Conservation (phyloP, 2,888 invertebrate species). For the Erebia epiphron region DNA sequence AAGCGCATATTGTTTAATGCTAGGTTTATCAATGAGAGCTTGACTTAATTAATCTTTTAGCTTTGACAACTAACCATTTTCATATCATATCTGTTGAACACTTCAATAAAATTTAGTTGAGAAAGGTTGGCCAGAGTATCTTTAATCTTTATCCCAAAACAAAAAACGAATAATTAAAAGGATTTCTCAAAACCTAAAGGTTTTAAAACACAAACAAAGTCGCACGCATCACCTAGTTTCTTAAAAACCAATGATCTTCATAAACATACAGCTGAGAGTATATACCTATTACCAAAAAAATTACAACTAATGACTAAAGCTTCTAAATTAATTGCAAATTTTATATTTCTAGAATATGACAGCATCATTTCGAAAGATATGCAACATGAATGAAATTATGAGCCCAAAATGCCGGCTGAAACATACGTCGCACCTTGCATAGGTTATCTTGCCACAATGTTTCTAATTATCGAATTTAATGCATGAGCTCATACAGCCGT, state of each 20-base stretch:
- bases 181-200: neutral
- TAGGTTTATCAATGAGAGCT: no score
- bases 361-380: neutral
- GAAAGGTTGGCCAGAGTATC: no score
- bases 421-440: neutral
- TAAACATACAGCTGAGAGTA: neutral
- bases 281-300: neutral
- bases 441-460: neutral
- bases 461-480: neutral
- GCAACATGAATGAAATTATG: neutral
- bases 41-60: no score
- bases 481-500: neutral
- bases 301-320: neutral
- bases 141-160: no score
- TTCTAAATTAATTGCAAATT: neutral
- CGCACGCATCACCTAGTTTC: no score
- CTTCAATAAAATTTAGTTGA: no score
- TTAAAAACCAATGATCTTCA: no score
- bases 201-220: no score
- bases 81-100: no score
- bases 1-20: no score
- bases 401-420: conserved; percentile 5
- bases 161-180: neutral
- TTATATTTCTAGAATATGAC: neutral
- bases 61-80: no score